phyloP scores from a whole-genome alignment of 2,888 invertebrate genomes.

The Panzeria rudis region DNA sequence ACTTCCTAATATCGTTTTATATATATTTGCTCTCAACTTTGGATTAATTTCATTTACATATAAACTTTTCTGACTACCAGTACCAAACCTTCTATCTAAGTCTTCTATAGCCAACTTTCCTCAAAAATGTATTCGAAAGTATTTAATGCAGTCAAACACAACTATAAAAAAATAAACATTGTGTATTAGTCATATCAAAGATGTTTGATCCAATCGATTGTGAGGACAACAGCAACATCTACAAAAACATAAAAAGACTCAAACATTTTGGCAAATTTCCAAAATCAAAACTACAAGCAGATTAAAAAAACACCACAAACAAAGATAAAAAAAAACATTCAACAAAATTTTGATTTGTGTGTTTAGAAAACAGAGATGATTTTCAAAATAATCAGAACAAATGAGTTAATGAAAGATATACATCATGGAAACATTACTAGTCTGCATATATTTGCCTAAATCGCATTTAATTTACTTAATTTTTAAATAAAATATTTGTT shows the following conservation, averaged over 20 bases:
- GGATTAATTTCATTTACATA: neutral
- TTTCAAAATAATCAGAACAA: constrained; percentile 38
- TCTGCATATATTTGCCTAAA: neutral
- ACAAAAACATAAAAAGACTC: constrained; percentile 29
- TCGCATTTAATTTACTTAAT: constrained; percentile 1
- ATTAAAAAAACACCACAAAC: constrained; percentile 17
- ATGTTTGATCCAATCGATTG: constrained; percentile 34
- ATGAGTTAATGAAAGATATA: constrained; percentile 51
- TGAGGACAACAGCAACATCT: constrained; percentile 15
- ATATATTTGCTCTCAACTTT: no score
- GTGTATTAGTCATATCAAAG: constrained; percentile 54
- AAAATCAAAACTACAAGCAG: constrained; percentile 20
- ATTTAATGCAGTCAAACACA: neutral
- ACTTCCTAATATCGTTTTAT: no score
- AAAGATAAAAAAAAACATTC: constrained; percentile 22
- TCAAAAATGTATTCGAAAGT: neutral
- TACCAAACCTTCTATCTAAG: neutral
- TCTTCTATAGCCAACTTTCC: neutral
- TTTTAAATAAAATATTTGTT: neutral
- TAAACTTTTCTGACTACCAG: neutral
- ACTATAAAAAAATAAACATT: constrained; percentile 11
- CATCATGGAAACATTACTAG: constrained; percentile 2
- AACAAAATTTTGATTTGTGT: constrained; percentile 52
- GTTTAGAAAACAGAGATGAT: constrained; percentile 35
- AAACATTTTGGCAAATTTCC: constrained; percentile 53